Conservation (phyloP, 2,797 vertebrate genomes). For the Odontamblyopus rebecca region DNA sequence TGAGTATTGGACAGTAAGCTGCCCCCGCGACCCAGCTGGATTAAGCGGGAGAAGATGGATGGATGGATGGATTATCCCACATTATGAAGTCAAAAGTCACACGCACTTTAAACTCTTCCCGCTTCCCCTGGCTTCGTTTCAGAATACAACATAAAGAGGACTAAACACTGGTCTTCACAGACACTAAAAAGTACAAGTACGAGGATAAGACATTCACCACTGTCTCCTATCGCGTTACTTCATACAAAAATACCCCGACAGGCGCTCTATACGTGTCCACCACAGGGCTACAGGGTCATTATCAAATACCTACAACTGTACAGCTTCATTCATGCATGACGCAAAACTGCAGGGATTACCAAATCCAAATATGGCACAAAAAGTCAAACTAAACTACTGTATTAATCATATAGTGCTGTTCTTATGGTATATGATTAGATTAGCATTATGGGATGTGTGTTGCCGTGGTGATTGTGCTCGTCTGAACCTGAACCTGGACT, state of each 20-base stretch:
- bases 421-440: background rate
- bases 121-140: background rate
- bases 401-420: background rate
- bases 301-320: background rate
- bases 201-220: background rate
- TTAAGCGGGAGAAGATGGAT: too few relatives aligned
- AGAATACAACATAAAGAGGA: background rate
- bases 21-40: too few relatives aligned
- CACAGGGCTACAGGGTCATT: background rate
- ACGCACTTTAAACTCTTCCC: too few relatives aligned
- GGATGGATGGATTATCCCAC: too few relatives aligned
- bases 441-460: background rate
- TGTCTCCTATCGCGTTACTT: background rate
- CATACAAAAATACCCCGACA: background rate
- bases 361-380: background rate
- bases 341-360: background rate
- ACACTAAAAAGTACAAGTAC: background rate
- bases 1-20: too few relatives aligned
- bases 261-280: background rate
- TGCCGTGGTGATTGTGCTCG: background rate
- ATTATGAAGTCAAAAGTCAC: too few relatives aligned
- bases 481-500: background rate
- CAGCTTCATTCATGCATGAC: slow-evolving; percentile 4
- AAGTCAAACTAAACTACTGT: background rate
- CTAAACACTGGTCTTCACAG: background rate